Evolutionary conservation across 2,888 invertebrate genomes (phyloP).

Genomic region (Drosophila paranaensis): DNA sequence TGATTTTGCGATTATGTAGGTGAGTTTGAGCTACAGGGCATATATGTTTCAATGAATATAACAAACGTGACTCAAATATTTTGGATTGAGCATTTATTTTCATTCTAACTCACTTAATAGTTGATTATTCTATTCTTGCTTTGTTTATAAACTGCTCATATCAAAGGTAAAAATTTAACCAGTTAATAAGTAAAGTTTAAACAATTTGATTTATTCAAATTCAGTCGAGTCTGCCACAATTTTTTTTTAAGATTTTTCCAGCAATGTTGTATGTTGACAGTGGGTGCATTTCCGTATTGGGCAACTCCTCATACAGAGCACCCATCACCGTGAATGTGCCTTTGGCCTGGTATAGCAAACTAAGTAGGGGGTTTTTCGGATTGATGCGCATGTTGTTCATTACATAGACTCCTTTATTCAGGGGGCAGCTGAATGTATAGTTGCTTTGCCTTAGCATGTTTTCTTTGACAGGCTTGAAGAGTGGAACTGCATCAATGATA

Average conservation of each 20-base stretch:
- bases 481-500: slow-evolving; percentile 63
- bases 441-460: slow-evolving; percentile 64
- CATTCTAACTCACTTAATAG: too few relatives aligned
- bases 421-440: slow-evolving; percentile 69
- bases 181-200: not conserved
- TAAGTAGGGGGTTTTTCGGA: slow-evolving; percentile 59
- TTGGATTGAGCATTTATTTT: too few relatives aligned
- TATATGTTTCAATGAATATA: too few relatives aligned
- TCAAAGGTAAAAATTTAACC: not conserved
- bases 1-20: too few relatives aligned
- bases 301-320: slow-evolving; percentile 56
- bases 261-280: slow-evolving; percentile 60
- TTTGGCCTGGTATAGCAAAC: slow-evolving; percentile 58
- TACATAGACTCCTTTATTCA: slow-evolving; percentile 63
- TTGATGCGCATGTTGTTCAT: slow-evolving; percentile 67
- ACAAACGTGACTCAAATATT: not conserved
- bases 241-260: slow-evolving; percentile 54
- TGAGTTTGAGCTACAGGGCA: not conserved
- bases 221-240: slow-evolving; percentile 54
- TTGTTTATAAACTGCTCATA: not conserved
- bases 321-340: slow-evolving; percentile 55
- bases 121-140: not conserved
- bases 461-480: slow-evolving; percentile 66
- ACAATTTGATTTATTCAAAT: too few relatives aligned
- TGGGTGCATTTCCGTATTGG: slow-evolving; percentile 25